Base-by-base conservation (phyloP, 2,888 invertebrate species). In the Dorcus parallelipipedus region DNA sequence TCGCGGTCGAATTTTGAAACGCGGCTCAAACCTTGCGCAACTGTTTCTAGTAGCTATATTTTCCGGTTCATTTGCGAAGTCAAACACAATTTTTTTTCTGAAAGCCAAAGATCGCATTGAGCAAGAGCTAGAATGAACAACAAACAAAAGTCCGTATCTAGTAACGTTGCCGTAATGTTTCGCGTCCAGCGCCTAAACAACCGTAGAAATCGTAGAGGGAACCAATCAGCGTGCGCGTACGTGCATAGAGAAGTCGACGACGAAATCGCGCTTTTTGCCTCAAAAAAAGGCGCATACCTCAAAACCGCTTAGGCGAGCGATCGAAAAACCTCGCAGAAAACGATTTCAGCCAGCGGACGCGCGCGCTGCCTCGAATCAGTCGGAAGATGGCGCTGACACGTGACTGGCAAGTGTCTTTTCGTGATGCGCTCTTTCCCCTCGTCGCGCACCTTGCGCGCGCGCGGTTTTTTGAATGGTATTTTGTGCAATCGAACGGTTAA, bases 151-250 rank as follows among this genome's bases (percentile, higher is more conserved):
- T 6, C 26, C 26, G 26, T 33, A 33, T 33, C 26, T 33, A 7
- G 26, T 33, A 33, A 4, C 26, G 26, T 33, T 33, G 26, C 26
- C 6, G 26, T 33, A 45, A 45, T 9, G 6, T 20, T 42, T 51
- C 57, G 51, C 54, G 51, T 60, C 54, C 60, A 47, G 54, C 52
- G 53, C 58, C 50, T 63, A 61, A 61, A 63, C 51, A 58, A 60
- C 53, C 62, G 58, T 60, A 60, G 53, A 63, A 56, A 56, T 54
- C 54, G 61, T 58, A 55, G 48, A 53, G 52, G 48, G 47, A 58
- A 54, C 61, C 64, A 64, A 64, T 64, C 60, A 64, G 55, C 50
- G 59, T 56, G 62, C 23, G 54, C 62, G 54, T 62, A 62, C 62
- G 60, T 60, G 64, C 64, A 57, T 62, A 60, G 53, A 60, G 57